These are phyloP conservation scores for Eciton burchellii DNA, from an alignment of 1,140 invertebrate genomes.

Conservation along the genomic window DNA sequence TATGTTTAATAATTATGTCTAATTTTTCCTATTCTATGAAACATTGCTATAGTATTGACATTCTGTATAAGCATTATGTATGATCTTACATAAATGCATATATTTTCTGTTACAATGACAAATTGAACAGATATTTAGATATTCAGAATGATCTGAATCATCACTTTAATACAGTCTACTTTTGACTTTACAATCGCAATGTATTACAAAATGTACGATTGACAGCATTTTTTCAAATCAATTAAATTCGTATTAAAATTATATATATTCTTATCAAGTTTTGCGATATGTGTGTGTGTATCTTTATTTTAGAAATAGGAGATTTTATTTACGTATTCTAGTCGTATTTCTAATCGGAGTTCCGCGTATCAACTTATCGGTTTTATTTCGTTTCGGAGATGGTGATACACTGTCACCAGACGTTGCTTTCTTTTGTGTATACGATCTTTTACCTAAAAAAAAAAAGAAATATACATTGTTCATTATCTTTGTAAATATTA, in stretches of 20 bases:
- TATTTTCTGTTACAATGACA: too few species aligned
- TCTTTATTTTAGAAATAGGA: not conserved
- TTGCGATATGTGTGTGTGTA: too few species aligned
- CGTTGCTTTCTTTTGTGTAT: not conserved
- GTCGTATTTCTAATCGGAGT: slow-evolving; percentile 14
- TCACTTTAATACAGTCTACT: too few species aligned
- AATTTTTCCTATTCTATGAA: slow-evolving; percentile 19
- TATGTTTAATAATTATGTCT: slow-evolving; percentile 1
- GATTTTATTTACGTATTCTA: slow-evolving; percentile 38
- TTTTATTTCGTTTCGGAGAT: slow-evolving; percentile 39
- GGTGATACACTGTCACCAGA: too few species aligned
- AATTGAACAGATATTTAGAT: too few species aligned
- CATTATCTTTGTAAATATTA: slow-evolving; percentile 1
- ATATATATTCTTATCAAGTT: not conserved
- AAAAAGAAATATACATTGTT: not conserved
- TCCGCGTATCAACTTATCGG: not conserved
- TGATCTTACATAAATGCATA: too few species aligned
- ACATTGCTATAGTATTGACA: not conserved
- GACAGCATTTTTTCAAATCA: not conserved
- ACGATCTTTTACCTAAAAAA: slow-evolving; percentile 17
- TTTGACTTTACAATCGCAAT: too few species aligned
- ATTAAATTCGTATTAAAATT: not conserved
- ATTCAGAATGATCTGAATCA: too few species aligned
- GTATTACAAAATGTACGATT: too few species aligned
- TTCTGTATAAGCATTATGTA: too few species aligned